Evolutionary conservation across 2,797 vertebrate genomes (phyloP).

Genomic region (Xenopus petersii): DNA sequence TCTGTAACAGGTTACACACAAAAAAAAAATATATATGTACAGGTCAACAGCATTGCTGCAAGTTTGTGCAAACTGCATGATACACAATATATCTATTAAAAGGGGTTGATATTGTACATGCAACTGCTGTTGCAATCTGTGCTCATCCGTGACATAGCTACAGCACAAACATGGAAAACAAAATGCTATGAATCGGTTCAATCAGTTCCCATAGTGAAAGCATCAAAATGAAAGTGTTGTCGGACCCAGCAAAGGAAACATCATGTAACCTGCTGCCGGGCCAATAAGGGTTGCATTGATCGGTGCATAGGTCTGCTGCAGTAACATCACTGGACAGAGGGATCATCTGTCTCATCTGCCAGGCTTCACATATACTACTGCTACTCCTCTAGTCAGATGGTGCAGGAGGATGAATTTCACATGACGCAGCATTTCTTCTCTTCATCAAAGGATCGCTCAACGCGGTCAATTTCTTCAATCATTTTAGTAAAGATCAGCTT

Average conservation of each 20-base stretch:
- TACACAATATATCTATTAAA: not conserved
- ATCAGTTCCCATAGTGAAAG: not conserved
- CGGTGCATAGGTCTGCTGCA: not conserved
- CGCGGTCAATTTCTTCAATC: conserved; percentile 54
- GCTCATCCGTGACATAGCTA: not conserved
- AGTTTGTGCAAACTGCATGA: conserved; percentile 31
- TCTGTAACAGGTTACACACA: conserved; percentile 26
- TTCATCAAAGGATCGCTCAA: conserved; percentile 55
- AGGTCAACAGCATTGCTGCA: conserved; percentile 12
- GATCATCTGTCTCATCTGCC: not conserved
- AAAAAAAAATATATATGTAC: conserved; percentile 3
- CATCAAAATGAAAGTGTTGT: not conserved
- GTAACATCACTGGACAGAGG: not conserved
- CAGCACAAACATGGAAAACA: not conserved
- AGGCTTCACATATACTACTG: fast-evolving
- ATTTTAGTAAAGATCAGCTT: conserved; percentile 57
- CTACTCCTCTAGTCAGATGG: fast-evolving
- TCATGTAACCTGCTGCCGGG: not conserved
- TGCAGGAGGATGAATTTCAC: conserved; percentile 27
- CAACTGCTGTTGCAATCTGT: not conserved
- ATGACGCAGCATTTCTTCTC: conserved; percentile 49
- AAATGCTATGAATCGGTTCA: not conserved
- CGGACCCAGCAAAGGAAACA: not conserved
- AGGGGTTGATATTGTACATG: not conserved
- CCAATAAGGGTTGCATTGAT: conserved; percentile 15